phyloP scores from a whole-genome alignment of 2,888 invertebrate species.

The Tinea trinotella region DNA sequence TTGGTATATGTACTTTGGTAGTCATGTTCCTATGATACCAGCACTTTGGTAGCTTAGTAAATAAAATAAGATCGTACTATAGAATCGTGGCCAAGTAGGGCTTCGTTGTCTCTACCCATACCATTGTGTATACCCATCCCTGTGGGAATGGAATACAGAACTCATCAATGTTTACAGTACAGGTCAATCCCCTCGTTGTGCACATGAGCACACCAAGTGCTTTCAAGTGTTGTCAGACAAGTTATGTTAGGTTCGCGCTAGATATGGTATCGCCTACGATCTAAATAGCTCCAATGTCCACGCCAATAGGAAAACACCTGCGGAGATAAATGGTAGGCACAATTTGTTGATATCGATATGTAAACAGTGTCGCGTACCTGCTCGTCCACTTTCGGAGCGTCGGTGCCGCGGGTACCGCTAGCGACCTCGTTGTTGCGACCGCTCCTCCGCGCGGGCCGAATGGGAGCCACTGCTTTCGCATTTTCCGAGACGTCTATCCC shows the following conservation, averaged over 20 bases:
- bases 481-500: constrained; percentile 52
- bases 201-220: not conserved
- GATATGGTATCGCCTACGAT: constrained; percentile 37
- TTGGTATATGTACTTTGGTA: too few species aligned
- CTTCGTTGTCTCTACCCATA: too few species aligned
- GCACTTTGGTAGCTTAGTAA: too few species aligned
- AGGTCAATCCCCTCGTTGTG: constrained; percentile 9
- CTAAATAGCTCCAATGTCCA: constrained; percentile 28
- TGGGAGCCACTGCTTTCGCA: constrained; percentile 56
- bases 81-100: too few species aligned
- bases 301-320: constrained; percentile 27
- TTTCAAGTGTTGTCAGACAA: constrained; percentile 32
- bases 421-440: constrained; percentile 66
- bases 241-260: constrained; percentile 30
- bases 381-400: constrained; percentile 68
- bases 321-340: constrained; percentile 46
- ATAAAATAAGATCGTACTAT: too few species aligned
- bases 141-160: not conserved
- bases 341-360: constrained; percentile 63
- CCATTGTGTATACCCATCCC: too few species aligned
- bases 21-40: too few species aligned
- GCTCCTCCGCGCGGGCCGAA: constrained; percentile 59
- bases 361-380: constrained; percentile 69
- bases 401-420: constrained; percentile 66
- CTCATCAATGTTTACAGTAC: not conserved